phyloP scores from a whole-genome alignment of 2,888 invertebrate genomes.

The Melolontha melolontha region DNA sequence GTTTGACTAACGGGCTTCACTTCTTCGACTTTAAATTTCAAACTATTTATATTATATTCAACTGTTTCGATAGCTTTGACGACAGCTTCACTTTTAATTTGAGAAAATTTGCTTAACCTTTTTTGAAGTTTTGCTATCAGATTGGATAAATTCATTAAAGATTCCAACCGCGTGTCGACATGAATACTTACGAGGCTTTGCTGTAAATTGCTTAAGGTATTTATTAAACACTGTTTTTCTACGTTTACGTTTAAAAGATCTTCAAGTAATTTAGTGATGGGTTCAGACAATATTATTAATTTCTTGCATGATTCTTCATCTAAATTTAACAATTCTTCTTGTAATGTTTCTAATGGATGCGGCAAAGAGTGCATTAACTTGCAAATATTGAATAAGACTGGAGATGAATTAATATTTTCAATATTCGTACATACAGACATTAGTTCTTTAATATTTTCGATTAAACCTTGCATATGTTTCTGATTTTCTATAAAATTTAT shows the following conservation, averaged over 20 bases:
- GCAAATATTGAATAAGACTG: background rate
- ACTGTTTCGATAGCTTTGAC: constrained; percentile 7
- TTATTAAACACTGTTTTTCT: constrained; percentile 20
- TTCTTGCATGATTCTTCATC: constrained; percentile 16
- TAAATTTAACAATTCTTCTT: constrained; percentile 2
- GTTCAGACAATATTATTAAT: constrained; percentile 34
- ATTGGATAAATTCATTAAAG: background rate
- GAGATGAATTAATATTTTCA: background rate
- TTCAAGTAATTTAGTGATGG: constrained; percentile 18
- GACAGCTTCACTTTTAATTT: background rate
- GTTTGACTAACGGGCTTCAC: background rate
- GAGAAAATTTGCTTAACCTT: background rate
- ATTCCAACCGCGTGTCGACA: background rate
- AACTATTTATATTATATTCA: constrained; percentile 4
- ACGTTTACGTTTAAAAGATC: constrained; percentile 22
- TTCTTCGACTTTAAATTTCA: constrained; percentile 29
- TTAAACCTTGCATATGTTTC: background rate
- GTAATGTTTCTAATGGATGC: constrained; percentile 1
- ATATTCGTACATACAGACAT: background rate
- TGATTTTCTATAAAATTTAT: background rate
- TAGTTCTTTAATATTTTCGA: constrained; percentile 15
- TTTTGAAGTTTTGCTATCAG: constrained; percentile 8
- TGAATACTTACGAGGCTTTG: background rate
- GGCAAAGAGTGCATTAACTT: background rate
- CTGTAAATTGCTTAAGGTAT: background rate